phyloP scores from a whole-genome alignment of 2,113 vertebrate genomes.

The Planiliza haematocheilus region DNA sequence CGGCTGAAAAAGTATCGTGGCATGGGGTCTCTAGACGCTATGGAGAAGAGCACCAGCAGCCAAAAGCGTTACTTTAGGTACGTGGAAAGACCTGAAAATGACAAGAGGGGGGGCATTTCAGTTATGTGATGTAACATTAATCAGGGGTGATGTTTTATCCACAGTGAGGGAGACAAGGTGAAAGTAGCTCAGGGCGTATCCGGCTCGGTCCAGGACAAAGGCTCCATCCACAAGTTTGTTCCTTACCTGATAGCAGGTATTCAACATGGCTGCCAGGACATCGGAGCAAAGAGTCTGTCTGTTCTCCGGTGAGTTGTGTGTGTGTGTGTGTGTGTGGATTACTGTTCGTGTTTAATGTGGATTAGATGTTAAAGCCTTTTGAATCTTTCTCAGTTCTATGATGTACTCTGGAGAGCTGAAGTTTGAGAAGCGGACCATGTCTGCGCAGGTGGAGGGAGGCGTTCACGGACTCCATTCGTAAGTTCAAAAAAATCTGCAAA shows the following conservation, averaged over 20 bases:
- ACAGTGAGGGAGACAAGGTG: conserved; percentile 93
- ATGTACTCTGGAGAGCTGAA: conserved; percentile 97
- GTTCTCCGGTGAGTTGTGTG: conserved; percentile 86
- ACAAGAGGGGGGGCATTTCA: too few species aligned
- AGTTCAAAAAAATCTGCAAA: conserved; percentile 76
- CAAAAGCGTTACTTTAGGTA: conserved; percentile 96
- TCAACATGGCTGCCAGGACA: conserved; percentile 95
- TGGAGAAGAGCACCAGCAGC: conserved; percentile 93
- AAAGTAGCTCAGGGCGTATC: conserved; percentile 95
- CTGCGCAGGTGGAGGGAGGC: conserved; percentile 93
- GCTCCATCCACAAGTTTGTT: conserved; percentile 94
- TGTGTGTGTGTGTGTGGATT: not conserved
- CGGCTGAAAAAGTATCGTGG: conserved; percentile 94
- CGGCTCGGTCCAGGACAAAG: conserved; percentile 94
- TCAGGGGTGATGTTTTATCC: conserved; percentile 1
- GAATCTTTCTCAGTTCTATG: conserved; percentile 86
- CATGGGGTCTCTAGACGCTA: conserved; percentile 94
- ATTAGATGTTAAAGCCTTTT: not conserved
- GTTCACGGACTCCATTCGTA: conserved; percentile 95
- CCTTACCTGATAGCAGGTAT: conserved; percentile 96
- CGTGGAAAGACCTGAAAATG: not conserved
- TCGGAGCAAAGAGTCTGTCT: conserved; percentile 92
- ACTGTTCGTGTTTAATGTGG: not conserved
- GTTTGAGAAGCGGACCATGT: conserved; percentile 95
- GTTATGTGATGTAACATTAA: not conserved